A percentile compares a stretch with the other conserved stretches of the same genome.
phyloP scores from a whole-genome alignment of 2,888 invertebrate species.

The Pteria penguin region DNA sequence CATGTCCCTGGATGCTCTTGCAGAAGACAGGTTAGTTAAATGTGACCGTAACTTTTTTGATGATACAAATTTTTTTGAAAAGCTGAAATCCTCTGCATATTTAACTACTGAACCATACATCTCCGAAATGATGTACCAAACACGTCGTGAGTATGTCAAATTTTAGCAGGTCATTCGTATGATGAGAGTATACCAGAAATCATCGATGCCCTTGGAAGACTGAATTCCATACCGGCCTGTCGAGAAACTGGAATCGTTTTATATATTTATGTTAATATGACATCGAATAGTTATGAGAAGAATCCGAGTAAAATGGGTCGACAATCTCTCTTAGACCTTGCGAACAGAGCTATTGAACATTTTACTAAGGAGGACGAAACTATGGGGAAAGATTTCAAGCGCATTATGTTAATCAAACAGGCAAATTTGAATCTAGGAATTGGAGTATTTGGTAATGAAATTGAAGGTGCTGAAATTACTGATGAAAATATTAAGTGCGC shows the following conservation, averaged over 20 bases:
- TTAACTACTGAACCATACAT: constrained; percentile 45
- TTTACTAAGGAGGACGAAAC: constrained; percentile 47
- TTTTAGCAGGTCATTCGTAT: constrained; percentile 27
- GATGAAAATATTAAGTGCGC: constrained; percentile 33
- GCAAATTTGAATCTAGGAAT: constrained; percentile 51
- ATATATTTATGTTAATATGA: constrained; percentile 52
- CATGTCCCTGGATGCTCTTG: constrained; percentile 32
- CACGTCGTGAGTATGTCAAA: constrained; percentile 43
- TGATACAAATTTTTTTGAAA: constrained; percentile 12
- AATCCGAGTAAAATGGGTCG: constrained; percentile 28
- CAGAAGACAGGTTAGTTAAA: constrained; percentile 29
- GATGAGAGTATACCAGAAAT: constrained; percentile 40
- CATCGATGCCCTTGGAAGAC: constrained; percentile 43
- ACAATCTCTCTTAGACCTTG: constrained; percentile 36
- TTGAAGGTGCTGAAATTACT: constrained; percentile 27
- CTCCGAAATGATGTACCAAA: constrained; percentile 44
- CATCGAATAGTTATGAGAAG: constrained; percentile 45
- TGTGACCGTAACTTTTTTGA: constrained; percentile 14
- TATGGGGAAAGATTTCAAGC: constrained; percentile 50
- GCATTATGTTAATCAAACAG: constrained; percentile 49
- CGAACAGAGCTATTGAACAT: constrained; percentile 46
- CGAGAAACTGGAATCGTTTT: constrained; percentile 53
- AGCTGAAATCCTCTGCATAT: neutral
- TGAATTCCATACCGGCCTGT: constrained; percentile 42
- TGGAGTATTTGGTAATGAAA: constrained; percentile 41